Conservation (phyloP, 1,140 invertebrate species). For the Oscheius sp. region DNA sequence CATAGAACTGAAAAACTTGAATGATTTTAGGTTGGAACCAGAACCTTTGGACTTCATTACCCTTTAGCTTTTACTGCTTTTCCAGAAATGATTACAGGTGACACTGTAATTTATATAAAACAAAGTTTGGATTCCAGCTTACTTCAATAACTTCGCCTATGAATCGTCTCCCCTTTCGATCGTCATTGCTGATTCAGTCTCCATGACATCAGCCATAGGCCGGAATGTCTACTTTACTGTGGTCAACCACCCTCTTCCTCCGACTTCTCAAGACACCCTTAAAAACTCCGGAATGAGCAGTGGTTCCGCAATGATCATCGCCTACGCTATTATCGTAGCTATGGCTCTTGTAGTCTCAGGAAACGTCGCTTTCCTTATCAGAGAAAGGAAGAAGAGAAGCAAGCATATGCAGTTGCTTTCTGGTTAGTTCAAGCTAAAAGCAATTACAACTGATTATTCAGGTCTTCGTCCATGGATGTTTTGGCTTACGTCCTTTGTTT, state of each 20-base stretch:
- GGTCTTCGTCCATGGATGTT: constrained; percentile 40
- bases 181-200: constrained; percentile 28
- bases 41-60: constrained; percentile 29
- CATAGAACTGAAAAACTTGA: not conserved
- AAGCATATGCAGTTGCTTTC: constrained; percentile 43
- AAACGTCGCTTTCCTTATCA: constrained; percentile 40
- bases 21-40: constrained; percentile 5
- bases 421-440: too few species aligned
- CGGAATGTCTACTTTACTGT: constrained; percentile 11
- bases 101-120: not conserved
- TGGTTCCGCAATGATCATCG: constrained; percentile 24
- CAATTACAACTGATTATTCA: too few species aligned
- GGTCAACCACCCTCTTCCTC: constrained; percentile 41
- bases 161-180: constrained; percentile 25
- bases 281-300: constrained; percentile 19
- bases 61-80: constrained; percentile 13
- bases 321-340: constrained; percentile 21
- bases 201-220: not conserved
- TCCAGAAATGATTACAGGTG: not conserved
- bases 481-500: constrained; percentile 37
- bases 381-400: constrained; percentile 41
- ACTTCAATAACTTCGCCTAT: constrained; percentile 37
- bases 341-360: constrained; percentile 39
- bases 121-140: constrained; percentile 11
- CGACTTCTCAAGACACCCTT: constrained; percentile 25